These are phyloP conservation scores for Pampusana beccarii DNA, from an alignment of 2,113 vertebrate species.

Conservation along the genomic window DNA sequence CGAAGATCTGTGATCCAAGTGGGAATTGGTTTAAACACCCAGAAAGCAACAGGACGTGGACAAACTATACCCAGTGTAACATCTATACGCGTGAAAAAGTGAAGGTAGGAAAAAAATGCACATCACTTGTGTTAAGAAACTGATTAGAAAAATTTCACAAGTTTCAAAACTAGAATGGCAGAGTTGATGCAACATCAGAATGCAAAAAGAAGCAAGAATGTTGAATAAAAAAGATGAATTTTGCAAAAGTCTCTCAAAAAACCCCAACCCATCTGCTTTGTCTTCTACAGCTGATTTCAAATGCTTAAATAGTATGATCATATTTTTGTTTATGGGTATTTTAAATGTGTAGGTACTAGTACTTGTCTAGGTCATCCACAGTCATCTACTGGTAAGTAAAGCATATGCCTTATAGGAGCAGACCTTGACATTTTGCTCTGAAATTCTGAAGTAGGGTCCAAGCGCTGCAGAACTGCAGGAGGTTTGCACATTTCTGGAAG, in stretches of 20 bases:
- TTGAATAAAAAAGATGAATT: background rate
- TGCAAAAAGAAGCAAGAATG: background rate
- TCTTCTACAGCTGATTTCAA: background rate
- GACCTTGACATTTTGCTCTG: background rate
- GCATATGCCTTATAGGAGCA: background rate
- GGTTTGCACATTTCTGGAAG: background rate
- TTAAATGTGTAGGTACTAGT: background rate
- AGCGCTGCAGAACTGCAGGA: background rate
- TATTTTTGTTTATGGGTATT: background rate
- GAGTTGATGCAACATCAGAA: background rate
- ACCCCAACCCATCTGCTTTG: background rate
- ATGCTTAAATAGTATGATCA: background rate
- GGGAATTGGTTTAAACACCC: constrained; percentile 95
- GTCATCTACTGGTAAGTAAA: background rate
- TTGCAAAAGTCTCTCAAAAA: background rate
- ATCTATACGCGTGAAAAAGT: constrained; percentile 82
- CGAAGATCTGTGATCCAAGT: constrained; percentile 88
- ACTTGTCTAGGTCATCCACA: background rate
- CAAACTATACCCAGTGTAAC: constrained; percentile 92
- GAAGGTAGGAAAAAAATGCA: constrained; percentile 75
- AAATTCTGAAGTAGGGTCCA: background rate
- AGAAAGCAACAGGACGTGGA: constrained; percentile 93
- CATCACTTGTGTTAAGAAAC: background rate
- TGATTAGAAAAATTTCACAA: background rate
- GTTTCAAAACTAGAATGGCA: background rate